These are phyloP conservation scores for Ormia ochracea DNA, from an alignment of 2,888 invertebrate genomes.

Conservation along the genomic window DNA sequence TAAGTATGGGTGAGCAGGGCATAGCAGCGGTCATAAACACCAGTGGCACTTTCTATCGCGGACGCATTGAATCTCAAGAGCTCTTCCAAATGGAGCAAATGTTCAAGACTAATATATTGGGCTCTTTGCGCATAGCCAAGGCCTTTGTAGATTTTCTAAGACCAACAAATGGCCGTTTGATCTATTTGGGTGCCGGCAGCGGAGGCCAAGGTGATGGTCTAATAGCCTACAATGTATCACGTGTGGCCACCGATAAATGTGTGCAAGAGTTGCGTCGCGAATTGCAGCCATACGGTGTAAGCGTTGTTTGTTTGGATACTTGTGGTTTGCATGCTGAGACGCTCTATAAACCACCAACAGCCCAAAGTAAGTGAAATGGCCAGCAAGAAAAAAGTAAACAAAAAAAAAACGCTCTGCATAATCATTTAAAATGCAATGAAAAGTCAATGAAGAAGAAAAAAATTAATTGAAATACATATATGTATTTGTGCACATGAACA, in stretches of 20 bases:
- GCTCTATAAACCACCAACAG: constrained; percentile 82
- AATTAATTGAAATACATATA: constrained; percentile 1
- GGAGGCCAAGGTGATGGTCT: constrained; percentile 73
- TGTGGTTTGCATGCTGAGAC: constrained; percentile 82
- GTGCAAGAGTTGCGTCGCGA: constrained; percentile 85
- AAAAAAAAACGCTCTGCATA: neutral
- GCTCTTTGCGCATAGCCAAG: constrained; percentile 84
- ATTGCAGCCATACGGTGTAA: constrained; percentile 83
- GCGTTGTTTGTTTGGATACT: constrained; percentile 86
- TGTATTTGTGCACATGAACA: too few species aligned
- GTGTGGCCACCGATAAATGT: constrained; percentile 88
- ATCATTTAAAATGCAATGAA: constrained; percentile 18
- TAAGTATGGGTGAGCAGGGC: constrained; percentile 90
- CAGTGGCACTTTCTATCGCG: constrained; percentile 85
- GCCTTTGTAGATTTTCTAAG: constrained; percentile 86
- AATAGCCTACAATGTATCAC: constrained; percentile 80
- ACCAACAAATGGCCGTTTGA: constrained; percentile 81
- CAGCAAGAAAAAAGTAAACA: too few species aligned
- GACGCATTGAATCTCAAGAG: constrained; percentile 83
- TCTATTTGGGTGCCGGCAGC: constrained; percentile 80
- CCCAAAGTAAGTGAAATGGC: constrained; percentile 75
- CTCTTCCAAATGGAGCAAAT: constrained; percentile 81
- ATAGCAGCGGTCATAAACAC: constrained; percentile 88
- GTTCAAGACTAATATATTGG: constrained; percentile 84
- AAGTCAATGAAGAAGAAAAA: constrained; percentile 50